phyloP scores from a whole-genome alignment of 2,888 invertebrate species.

The Calliopum simillimum region DNA sequence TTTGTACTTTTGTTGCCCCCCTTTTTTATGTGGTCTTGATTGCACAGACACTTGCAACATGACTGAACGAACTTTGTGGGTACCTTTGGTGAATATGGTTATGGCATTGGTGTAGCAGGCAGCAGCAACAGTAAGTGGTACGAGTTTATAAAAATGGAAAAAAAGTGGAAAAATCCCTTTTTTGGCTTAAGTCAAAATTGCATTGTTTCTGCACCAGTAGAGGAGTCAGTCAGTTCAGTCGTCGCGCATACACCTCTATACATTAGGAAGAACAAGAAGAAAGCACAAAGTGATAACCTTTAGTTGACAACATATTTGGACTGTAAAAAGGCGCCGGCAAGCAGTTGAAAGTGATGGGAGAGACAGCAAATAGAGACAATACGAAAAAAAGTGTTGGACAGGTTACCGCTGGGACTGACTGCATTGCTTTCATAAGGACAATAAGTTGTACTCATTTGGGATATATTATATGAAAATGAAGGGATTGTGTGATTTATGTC shows the following conservation, averaged over 20 bases:
- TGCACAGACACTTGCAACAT: background rate
- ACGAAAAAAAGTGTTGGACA: conserved; percentile 35
- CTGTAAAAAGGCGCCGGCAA: conserved; percentile 60
- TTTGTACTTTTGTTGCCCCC: background rate
- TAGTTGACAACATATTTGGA: conserved; percentile 63
- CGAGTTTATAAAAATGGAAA: background rate
- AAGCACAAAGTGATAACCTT: conserved; percentile 44
- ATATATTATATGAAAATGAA: too few species aligned
- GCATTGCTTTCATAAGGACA: conserved; percentile 7
- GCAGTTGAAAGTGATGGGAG: conserved; percentile 31
- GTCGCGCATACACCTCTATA: too few species aligned
- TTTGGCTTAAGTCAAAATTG: conserved; percentile 2
- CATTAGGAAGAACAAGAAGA: too few species aligned
- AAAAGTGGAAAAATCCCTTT: conserved; percentile 17
- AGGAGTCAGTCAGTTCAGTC: too few species aligned
- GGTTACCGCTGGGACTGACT: conserved; percentile 39
- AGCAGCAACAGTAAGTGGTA: background rate
- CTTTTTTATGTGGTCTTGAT: background rate
- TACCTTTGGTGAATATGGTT: background rate
- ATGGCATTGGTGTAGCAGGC: background rate
- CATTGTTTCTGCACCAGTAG: too few species aligned
- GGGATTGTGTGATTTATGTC: too few species aligned
- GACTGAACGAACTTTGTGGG: background rate
- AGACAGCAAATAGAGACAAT: conserved; percentile 35
- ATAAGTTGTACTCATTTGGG: too few species aligned